A percentile compares a stretch with the other conserved stretches of the same genome.
phyloP scores from a whole-genome alignment of 2,797 vertebrate genomes.

The Eulemur albifrons region DNA sequence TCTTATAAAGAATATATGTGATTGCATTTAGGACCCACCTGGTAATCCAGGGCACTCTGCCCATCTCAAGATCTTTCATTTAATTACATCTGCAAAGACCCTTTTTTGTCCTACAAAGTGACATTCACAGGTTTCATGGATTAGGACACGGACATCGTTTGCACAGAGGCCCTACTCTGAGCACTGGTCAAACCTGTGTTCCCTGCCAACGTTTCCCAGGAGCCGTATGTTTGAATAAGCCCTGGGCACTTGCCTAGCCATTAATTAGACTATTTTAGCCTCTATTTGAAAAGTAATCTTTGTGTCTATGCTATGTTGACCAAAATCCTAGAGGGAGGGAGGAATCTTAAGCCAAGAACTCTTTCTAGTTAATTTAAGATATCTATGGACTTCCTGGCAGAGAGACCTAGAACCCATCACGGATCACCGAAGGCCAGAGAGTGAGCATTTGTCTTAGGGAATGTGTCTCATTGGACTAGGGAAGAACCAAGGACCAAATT shows the following conservation, averaged over 20 bases:
- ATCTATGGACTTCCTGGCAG: not conserved
- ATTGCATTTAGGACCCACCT: not conserved
- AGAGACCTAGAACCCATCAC: not conserved
- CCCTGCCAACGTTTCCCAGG: not conserved
- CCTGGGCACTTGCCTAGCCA: not conserved
- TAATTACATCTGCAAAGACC: not conserved
- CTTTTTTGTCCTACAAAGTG: not conserved
- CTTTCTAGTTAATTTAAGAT: not conserved
- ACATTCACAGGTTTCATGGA: not conserved
- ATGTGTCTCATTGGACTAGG: not conserved
- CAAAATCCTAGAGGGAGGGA: not conserved
- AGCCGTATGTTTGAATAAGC: not conserved
- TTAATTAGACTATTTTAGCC: not conserved
- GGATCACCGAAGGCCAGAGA: not conserved
- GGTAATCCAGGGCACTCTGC: not conserved
- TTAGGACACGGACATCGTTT: not conserved
- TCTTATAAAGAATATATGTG: not conserved
- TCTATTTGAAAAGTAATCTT: not conserved
- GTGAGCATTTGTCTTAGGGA: not conserved
- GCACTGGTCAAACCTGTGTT: not conserved
- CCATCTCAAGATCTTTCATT: not conserved
- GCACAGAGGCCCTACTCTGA: not conserved
- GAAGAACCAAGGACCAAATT: not conserved
- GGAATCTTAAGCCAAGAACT: not conserved
- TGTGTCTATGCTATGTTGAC: not conserved